phyloP scores from a whole-genome alignment of 2,797 vertebrate genomes.

The Bryconaethiops microstoma region DNA sequence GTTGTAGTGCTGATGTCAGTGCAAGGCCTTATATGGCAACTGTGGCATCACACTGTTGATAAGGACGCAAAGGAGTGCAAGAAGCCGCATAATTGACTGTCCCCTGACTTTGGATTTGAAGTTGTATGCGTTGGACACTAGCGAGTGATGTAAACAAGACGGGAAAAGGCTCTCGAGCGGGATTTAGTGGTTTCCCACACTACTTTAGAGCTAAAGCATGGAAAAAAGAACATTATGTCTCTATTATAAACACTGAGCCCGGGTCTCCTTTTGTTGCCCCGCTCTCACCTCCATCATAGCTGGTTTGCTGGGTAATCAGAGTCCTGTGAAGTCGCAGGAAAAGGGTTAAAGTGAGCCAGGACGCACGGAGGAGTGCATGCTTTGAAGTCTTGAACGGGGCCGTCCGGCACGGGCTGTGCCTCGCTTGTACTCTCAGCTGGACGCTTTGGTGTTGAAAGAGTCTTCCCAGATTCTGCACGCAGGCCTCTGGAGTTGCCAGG shows the following conservation, averaged over 20 bases:
- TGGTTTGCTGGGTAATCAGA: not conserved
- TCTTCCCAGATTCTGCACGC: not conserved
- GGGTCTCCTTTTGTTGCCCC: not conserved
- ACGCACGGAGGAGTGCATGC: not conserved
- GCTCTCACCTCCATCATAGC: not conserved
- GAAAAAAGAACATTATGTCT: not conserved
- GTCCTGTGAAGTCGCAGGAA: not conserved
- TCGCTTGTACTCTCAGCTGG: not conserved
- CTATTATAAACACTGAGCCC: too few relatives aligned
- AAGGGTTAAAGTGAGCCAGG: not conserved
- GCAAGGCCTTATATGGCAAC: constrained; percentile 57
- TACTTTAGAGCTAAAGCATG: not conserved
- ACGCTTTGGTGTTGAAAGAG: not conserved
- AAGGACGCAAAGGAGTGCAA: not conserved
- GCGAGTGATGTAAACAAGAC: not conserved
- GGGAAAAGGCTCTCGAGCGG: not conserved
- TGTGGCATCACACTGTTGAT: constrained; percentile 19
- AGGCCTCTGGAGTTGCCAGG: not conserved
- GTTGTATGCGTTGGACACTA: not conserved
- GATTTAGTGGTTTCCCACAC: not conserved
- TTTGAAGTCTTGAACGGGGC: constrained; percentile 1
- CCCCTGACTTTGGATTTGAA: not conserved
- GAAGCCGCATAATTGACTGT: not conserved
- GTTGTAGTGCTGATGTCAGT: constrained; percentile 69
- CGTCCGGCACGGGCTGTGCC: not conserved